Conservation (phyloP, 2,797 vertebrate species). For the Brachyalestes nurse region DNA sequence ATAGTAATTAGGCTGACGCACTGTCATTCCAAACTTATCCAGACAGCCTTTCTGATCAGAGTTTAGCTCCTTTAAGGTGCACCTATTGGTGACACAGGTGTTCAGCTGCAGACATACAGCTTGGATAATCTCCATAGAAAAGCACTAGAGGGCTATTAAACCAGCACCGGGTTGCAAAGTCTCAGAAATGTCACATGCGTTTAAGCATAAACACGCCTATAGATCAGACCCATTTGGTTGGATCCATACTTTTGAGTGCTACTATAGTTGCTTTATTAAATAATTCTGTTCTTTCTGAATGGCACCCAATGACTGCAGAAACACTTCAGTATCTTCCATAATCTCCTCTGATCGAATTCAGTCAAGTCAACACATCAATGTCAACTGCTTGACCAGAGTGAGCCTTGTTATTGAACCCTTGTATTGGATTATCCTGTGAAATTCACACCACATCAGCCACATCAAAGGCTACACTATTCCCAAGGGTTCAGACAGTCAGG, state of each 20-base stretch:
- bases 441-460: background rate
- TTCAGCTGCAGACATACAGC: too few relatives aligned
- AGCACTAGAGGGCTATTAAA: too few relatives aligned
- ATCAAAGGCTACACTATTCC: background rate
- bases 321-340: constrained; percentile 4
- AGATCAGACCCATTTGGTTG: background rate
- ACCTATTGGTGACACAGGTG: background rate
- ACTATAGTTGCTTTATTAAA: background rate
- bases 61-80: background rate
- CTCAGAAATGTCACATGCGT: background rate
- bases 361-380: constrained; percentile 8
- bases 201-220: background rate
- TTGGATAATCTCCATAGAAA: too few relatives aligned
- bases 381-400: background rate
- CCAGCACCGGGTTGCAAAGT: too few relatives aligned
- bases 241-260: background rate
- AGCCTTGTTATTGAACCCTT: background rate
- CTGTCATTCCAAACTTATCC: too few relatives aligned
- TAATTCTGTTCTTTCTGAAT: background rate
- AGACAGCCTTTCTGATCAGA: too few relatives aligned
- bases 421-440: constrained; percentile 11
- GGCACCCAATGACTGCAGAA: background rate
- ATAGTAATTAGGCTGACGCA: background rate
- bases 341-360: constrained; percentile 3
- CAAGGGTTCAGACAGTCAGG: background rate